Base-by-base conservation (phyloP, 2,113 vertebrate species). In the Odontesthes bonariensis region DNA sequence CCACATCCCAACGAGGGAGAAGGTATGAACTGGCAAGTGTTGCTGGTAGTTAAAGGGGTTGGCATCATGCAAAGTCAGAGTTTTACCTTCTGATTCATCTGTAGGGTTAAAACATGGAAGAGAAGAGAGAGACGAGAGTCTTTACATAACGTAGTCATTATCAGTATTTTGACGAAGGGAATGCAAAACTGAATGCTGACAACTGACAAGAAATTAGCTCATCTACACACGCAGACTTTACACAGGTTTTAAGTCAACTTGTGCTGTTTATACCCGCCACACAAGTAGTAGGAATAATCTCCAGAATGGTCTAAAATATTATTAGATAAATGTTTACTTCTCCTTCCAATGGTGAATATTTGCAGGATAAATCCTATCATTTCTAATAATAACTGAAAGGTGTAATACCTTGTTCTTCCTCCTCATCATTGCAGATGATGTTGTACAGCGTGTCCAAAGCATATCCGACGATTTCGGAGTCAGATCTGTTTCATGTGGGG, bases 31-130 rank as follows among this genome's bases (percentile, higher is more conserved):
- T 56, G 75, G 2, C 57, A 67, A 66, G 74, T 64, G 52, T 53
- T 73, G 33, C 67, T 77, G 54, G 59, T 69, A 62, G 76, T 86
- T 78, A 73, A 52, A n/a, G 31, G 22, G 61, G 16, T 22, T 27
- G 56, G 44, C 57, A 81, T 85, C 89, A 92, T 94, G 93, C 91
- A 95, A 56, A 94, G 71, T 79, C 40, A 46, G 95, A 82, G 81
- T 89, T 96, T 99, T 99, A 99, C 97, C 97, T 99, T 98, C 97
- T 79, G 96, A 95, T 95, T 98, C 96, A 94, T 97, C 97, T 98
- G 96, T 92, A 95, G 95, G 89, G 79, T 93, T 92, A 92, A 92
- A 86, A 95, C 93, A 95, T 94, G 91, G 74, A 94, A 94, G 86
- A 91, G 92, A 94, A 96, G 73, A 89, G 91, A 94, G 94, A 94